Conservation (phyloP, 2,797 vertebrate species). For the Amblyraja radiata region DNA sequence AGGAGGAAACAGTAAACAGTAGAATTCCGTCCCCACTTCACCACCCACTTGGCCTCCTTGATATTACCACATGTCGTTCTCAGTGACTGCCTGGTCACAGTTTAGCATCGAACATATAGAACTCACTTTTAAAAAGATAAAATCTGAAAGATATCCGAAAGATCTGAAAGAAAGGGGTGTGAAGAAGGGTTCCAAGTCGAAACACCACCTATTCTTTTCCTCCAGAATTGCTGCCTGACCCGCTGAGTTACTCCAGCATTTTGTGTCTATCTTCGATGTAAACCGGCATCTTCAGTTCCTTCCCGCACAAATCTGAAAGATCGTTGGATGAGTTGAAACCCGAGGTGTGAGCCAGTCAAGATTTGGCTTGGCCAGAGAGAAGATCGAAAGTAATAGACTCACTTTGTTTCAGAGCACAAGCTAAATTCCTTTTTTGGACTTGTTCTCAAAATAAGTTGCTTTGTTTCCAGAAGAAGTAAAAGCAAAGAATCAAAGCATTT, state of each 20-base stretch:
- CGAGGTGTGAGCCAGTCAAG: not conserved
- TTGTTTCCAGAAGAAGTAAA: conserved; percentile 42
- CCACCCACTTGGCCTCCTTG: not conserved
- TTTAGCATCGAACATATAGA: not conserved
- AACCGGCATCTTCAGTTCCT: no score
- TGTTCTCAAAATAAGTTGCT: conserved; percentile 56
- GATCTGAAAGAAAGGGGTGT: no score
- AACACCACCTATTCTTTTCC: no score
- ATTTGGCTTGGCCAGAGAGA: not conserved
- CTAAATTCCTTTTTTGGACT: conserved; percentile 69
- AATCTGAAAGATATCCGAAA: not conserved
- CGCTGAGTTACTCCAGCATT: no score
- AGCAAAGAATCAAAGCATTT: conserved; percentile 59
- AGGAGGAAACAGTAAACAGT: not conserved
- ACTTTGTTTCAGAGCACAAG: not conserved
- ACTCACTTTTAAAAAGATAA: not conserved
- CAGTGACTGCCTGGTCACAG: not conserved
- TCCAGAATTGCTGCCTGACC: no score
- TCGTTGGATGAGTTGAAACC: not conserved
- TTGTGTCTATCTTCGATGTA: no score
- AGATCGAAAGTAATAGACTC: not conserved
- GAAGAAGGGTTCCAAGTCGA: no score
- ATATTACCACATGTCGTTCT: not conserved
- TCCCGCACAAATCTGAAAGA: not conserved
- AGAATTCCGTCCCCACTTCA: not conserved